Evolutionary conservation across 1,140 invertebrate species (phyloP), one percentile per base, ranked within the genome.

Genomic region (Bombus pascuorum): DNA sequence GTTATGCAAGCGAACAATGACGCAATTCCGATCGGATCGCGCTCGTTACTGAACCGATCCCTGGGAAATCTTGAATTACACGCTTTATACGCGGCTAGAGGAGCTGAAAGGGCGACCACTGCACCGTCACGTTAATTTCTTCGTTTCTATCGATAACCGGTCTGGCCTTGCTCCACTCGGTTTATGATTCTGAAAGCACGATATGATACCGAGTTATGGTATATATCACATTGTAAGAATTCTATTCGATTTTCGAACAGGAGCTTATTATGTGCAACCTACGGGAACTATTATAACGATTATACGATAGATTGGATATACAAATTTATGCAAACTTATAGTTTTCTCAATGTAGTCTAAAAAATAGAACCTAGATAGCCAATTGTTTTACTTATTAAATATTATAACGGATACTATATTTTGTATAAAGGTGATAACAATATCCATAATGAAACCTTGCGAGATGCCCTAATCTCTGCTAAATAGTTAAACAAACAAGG

Each of bases 1-100:
- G 87, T 92, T 92, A 92, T 91, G 91, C 91, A 92, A 92, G 25
- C 86, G 83, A 88, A 82, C 74, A 88, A 88, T 92, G 89, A 92
- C 87, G 91, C 91, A 92, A 92, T 89, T 91, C 88, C 81, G 88
- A 90, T 89, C 86, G 39, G 84, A 92, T 92, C 90, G 79, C 81
- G 66, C 6, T 8, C 53, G 65, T 74, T 81, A 68, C 42, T 25
- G 47, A 73, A 86, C 79, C 89, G 86, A 91, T 88, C 90, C 79
- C 87, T 91, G 91, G 86, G 91, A 92, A 92, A 91, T 91, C 86
- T 87, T 86, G 86, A 91, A 89, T 88, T 88, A 87, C 76, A 87
- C 74, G 77, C 83, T 87, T 91, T 83, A 87, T 89, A 82, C 28
- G 57, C 75, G 65, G 72, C 79, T 72, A 83, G 86, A 88, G 86